A percentile compares a stretch with the other conserved stretches of the same genome.
phyloP scores from a whole-genome alignment of 2,888 invertebrate genomes.

The Brachyptera risi region DNA sequence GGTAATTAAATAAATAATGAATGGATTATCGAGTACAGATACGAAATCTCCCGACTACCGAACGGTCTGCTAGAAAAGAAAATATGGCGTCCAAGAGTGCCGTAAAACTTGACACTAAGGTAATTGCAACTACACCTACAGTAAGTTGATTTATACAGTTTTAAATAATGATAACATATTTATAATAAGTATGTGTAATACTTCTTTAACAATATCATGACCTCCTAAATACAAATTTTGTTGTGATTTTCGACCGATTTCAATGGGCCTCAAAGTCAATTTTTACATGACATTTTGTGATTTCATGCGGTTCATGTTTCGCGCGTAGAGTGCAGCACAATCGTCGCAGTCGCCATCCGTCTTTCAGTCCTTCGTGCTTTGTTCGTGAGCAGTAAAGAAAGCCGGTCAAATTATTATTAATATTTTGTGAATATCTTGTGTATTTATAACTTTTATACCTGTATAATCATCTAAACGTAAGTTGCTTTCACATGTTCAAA shows the following conservation, averaged over 20 bases:
- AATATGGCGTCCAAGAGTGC: slow-evolving; percentile 12
- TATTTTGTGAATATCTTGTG: background rate
- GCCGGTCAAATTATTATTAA: background rate
- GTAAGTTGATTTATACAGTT: slow-evolving; percentile 1
- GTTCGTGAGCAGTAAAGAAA: background rate
- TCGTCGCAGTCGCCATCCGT: background rate
- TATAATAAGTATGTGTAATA: too few species aligned
- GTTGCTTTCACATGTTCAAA: too few species aligned
- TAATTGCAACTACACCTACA: background rate
- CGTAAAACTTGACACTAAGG: background rate
- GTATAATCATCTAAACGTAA: background rate
- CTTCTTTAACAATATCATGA: too few species aligned
- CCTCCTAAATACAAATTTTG: too few species aligned
- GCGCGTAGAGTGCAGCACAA: slow-evolving; percentile 8
- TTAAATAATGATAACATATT: too few species aligned
- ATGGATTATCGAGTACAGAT: too few species aligned
- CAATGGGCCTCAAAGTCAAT: too few species aligned
- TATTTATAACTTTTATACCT: background rate
- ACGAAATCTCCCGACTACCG: too few species aligned
- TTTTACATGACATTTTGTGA: slow-evolving; percentile 6
- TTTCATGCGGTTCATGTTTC: slow-evolving; percentile 14
- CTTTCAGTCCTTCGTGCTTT: background rate
- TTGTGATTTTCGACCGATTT: too few species aligned
- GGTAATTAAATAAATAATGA: too few species aligned
- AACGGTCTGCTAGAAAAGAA: background rate